Evolutionary conservation across 2,113 vertebrate species (phyloP), one percentile per base, ranked within the genome.

Genomic region (Microtus pennsylvanicus): DNA sequence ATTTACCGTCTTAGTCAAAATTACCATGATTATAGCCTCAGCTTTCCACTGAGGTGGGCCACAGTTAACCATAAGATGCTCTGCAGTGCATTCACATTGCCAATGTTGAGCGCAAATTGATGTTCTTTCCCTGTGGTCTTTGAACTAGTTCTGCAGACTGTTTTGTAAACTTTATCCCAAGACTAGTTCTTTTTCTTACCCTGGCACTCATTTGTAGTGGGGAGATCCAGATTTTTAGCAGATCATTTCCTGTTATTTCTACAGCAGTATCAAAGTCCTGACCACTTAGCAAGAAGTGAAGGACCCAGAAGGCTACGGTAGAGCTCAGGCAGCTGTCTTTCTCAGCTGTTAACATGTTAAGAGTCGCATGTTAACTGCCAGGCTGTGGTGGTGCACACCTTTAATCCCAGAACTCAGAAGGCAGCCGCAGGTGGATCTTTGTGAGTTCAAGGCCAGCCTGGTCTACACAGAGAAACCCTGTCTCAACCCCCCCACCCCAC

Each of bases 161-260:
- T 97, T 97, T 97, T 96, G 93, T 96, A 96, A 94, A 93, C 74
- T 90, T 94, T 89, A 81, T 80, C 97, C 7, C 75, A 87, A 96
- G 78, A 90, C 69, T 38, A 65, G 22, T 80, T 97, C 75, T 96
- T 90, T 95, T 95, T 61, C 2, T 61, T 94, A 92, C 82, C 80
- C 89, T 97, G 94, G 93, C 92, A 90, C 74, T 96, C 76, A 52
- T 97, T 24, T 92, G 47, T 80, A 87, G 45, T 58, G 94, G 94
- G 89, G 80, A 94, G 82, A 92, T 86, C 94, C 97, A 97, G 91
- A 96, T 96, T 95, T 42, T 69, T 97, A 97, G 94, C 92, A 97
- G 92, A 91, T 98, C 75, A 93, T 96, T 97, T 97, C 97, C 95
- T 97, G 95, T 97, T 97, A 76, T 94, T 97, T 94, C 76, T 96